Evolutionary conservation across 1,140 invertebrate species (phyloP).

Genomic region (Meteorus sp.): DNA sequence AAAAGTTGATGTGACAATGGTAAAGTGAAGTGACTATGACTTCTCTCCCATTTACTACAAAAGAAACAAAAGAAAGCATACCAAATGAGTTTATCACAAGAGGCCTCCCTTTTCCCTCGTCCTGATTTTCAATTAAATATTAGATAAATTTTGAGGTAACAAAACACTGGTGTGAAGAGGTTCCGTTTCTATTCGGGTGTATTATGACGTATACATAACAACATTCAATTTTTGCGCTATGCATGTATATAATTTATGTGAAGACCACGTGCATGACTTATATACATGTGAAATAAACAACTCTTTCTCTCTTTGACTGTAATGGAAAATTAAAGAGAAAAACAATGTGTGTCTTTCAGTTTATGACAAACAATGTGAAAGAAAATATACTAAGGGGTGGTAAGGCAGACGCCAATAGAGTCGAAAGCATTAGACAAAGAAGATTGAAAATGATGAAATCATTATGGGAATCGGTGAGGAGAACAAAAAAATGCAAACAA

Average conservation of each 20-base stretch:
- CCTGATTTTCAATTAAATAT: neutral
- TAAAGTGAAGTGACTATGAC: constrained; percentile 25
- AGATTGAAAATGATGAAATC: constrained; percentile 24
- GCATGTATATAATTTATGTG: constrained; percentile 15
- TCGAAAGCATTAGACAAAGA: constrained; percentile 1
- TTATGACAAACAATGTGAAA: neutral
- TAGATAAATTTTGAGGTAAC: neutral
- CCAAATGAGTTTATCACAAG: constrained; percentile 28
- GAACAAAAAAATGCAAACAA: constrained; percentile 19
- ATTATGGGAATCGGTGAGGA: constrained; percentile 23
- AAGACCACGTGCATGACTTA: neutral
- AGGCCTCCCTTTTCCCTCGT: constrained; percentile 25
- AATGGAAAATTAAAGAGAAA: constrained; percentile 1
- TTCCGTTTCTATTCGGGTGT: neutral
- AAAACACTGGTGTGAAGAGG: neutral
- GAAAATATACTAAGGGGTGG: neutral
- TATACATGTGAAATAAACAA: constrained; percentile 17
- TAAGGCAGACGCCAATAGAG: neutral
- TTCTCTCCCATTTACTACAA: constrained; percentile 17
- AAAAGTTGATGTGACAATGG: constrained; percentile 30
- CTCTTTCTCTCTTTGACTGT: neutral
- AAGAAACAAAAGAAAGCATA: constrained; percentile 12
- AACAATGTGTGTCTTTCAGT: neutral
- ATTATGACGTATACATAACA: too few relatives aligned
- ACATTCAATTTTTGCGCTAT: neutral